phyloP scores from a whole-genome alignment of 2,888 invertebrate species.

The Mystacides longicornis region DNA sequence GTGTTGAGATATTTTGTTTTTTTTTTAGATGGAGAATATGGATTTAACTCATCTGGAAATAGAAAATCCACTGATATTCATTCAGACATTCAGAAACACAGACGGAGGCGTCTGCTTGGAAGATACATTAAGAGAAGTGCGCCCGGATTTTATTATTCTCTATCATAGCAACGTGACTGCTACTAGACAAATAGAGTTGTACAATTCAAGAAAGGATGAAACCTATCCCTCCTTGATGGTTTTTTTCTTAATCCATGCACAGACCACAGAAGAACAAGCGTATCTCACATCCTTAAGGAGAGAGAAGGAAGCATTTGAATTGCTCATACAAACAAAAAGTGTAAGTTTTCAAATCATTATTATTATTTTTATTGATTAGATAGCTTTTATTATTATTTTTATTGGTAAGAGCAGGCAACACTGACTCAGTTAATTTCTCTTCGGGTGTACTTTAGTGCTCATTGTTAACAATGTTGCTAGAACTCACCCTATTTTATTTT shows the following conservation, averaged over 20 bases:
- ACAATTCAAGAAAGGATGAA: slow-evolving; percentile 52
- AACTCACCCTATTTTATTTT: too few species aligned
- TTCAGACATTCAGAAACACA: slow-evolving; percentile 71
- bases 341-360: too few species aligned
- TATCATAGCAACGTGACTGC: slow-evolving; percentile 85
- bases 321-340: slow-evolving; percentile 84
- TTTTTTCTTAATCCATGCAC: slow-evolving; percentile 84
- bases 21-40: slow-evolving; percentile 54
- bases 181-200: slow-evolving; percentile 85
- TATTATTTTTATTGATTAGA: too few species aligned
- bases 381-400: too few species aligned
- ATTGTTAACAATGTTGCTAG: too few species aligned
- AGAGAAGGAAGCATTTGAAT: slow-evolving; percentile 93
- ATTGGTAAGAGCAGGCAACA: too few species aligned
- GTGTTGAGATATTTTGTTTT: background rate
- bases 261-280: slow-evolving; percentile 94
- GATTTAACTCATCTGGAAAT: slow-evolving; percentile 56
- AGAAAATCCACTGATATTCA: slow-evolving; percentile 61
- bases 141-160: slow-evolving; percentile 79
- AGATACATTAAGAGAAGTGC: slow-evolving; percentile 55
- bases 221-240: slow-evolving; percentile 56
- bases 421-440: too few species aligned
- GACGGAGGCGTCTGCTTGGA: slow-evolving; percentile 67
- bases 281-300: slow-evolving; percentile 83
- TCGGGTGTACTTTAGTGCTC: too few species aligned